phyloP scores from a whole-genome alignment of 2,888 invertebrate species.

The Rapana venosa region DNA sequence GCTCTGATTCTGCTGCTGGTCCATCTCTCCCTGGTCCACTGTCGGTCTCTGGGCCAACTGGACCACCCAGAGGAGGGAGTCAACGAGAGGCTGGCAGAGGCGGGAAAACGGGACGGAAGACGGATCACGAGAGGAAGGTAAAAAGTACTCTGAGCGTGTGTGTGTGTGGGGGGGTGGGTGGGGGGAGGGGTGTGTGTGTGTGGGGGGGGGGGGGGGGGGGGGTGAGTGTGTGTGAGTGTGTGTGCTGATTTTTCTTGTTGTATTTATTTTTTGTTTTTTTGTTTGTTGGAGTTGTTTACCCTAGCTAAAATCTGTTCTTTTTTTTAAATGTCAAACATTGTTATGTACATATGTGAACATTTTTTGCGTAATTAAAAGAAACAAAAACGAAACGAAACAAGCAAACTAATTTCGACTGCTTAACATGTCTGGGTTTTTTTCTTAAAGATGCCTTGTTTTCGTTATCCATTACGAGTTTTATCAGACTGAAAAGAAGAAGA shows the following conservation, averaged over 20 bases:
- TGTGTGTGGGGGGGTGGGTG: neutral
- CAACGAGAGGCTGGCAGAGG: neutral
- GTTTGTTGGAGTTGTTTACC: neutral
- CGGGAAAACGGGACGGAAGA: slow-evolving; percentile 16
- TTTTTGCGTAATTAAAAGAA: too few relatives aligned
- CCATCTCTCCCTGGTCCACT: neutral
- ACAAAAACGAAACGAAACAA: too few relatives aligned
- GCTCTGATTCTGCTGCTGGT: neutral
- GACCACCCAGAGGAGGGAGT: neutral
- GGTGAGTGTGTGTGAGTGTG: neutral
- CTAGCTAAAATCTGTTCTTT: neutral
- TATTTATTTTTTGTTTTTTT: neutral
- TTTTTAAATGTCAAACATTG: too few relatives aligned
- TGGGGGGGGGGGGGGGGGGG: neutral
- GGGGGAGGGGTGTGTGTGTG: too few relatives aligned
- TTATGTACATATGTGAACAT: too few relatives aligned
- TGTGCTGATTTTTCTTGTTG: neutral
- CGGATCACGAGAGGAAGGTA: slow-evolving; percentile 4
- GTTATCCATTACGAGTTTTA: neutral
- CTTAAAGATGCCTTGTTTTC: neutral
- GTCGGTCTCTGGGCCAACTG: neutral
- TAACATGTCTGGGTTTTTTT: neutral
- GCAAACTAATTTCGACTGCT: too few relatives aligned
- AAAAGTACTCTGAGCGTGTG: neutral
- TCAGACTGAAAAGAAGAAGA: too few relatives aligned